These are phyloP conservation scores for Oopsacas minuta DNA, from an alignment of 37 sponge, comb jelly and placozoan genomes.

Conservation along the genomic window DNA sequence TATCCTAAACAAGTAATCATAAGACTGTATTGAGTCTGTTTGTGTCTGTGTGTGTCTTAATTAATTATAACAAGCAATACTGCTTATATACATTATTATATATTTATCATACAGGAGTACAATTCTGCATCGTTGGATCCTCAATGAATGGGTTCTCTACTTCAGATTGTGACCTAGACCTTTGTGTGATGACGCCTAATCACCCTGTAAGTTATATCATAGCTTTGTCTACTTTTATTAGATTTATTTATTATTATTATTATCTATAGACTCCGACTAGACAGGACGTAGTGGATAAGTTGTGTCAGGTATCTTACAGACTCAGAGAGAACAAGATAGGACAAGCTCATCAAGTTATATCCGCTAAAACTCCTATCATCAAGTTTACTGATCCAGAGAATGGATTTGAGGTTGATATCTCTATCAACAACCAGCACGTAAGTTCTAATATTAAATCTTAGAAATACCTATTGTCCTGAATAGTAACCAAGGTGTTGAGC, in stretches of 20 bases:
- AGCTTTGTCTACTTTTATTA: not conserved
- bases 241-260: not conserved
- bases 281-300: not conserved
- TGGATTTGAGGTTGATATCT: conserved; percentile 27
- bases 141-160: conserved; percentile 17
- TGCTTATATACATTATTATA: too few relatives aligned
- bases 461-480: too few relatives aligned
- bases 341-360: not conserved
- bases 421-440: conserved; percentile 26
- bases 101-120: too few relatives aligned
- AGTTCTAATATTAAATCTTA: too few relatives aligned
- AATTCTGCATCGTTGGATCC: not conserved
- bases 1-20: too few relatives aligned
- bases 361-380: conserved; percentile 32
- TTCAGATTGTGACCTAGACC: not conserved
- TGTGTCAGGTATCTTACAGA: not conserved
- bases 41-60: too few relatives aligned
- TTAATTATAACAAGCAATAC: too few relatives aligned
- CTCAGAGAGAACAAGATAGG: not conserved
- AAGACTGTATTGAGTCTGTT: too few relatives aligned
- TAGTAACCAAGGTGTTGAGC: too few relatives aligned
- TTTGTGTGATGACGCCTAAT: conserved; percentile 2
- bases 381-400: conserved; percentile 24
- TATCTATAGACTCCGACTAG: not conserved
- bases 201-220: not conserved